Percentiles rank a stretch among this genome's conserved stretches.
Evolutionary conservation across 2,797 vertebrate species (phyloP).

Genomic region (Acrossocheilus fasciatus): DNA sequence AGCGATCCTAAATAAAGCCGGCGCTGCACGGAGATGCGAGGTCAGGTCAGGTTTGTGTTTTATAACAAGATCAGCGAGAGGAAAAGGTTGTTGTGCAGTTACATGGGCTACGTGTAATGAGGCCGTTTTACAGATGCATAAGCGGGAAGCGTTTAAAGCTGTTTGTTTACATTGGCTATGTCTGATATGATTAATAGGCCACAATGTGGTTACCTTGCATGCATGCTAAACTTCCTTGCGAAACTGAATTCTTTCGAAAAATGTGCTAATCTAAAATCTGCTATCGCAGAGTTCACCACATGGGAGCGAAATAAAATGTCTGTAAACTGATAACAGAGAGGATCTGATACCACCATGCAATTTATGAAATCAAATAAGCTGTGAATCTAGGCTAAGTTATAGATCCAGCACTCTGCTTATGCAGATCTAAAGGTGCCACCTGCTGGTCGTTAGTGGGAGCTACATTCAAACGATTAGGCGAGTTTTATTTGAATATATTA

Average conservation of each 20-base stretch:
- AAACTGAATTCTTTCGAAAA: slow-evolving; percentile 26
- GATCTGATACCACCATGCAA: slow-evolving; percentile 25
- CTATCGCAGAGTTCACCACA: slow-evolving; percentile 15
- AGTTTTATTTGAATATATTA: not conserved
- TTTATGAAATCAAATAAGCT: slow-evolving; percentile 45
- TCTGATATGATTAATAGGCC: slow-evolving; percentile 8
- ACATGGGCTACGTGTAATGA: slow-evolving; percentile 31
- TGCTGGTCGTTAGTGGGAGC: slow-evolving; percentile 64
- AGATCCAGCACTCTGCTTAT: slow-evolving; percentile 37
- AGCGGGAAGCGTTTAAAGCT: slow-evolving; percentile 24
- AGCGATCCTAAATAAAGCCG: slow-evolving; percentile 72
- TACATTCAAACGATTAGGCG: not conserved
- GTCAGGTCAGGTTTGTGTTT: slow-evolving; percentile 55
- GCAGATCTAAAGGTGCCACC: slow-evolving; percentile 78
- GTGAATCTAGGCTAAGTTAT: slow-evolving; percentile 9
- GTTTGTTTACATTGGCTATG: slow-evolving; percentile 38
- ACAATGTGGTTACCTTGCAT: slow-evolving; percentile 10
- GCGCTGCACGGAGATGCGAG: slow-evolving; percentile 62
- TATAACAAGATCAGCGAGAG: slow-evolving; percentile 53
- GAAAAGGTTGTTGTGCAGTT: slow-evolving; percentile 26
- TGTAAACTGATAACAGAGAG: slow-evolving; percentile 28
- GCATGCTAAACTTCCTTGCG: not conserved
- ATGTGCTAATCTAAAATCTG: slow-evolving; percentile 32
- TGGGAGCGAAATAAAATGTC: slow-evolving; percentile 16
- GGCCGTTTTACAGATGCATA: slow-evolving; percentile 22